These are phyloP conservation scores for Xylota sylvarum DNA, from an alignment of 2,888 invertebrate genomes.

Conservation along the genomic window DNA sequence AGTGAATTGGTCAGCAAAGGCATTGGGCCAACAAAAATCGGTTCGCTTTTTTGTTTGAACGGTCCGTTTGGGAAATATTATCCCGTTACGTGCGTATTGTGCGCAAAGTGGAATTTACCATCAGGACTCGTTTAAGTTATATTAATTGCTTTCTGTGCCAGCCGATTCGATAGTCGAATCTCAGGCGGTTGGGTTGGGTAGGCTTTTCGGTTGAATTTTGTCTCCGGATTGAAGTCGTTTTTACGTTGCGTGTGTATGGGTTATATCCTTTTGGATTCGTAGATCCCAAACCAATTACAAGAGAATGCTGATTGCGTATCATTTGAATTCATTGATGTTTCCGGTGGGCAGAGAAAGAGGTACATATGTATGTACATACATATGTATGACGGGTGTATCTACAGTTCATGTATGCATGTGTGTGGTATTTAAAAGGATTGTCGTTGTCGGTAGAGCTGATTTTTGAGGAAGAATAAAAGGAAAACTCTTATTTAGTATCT, in stretches of 20 bases:
- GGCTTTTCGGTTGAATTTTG: constrained; percentile 56
- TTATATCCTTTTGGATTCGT: constrained; percentile 65
- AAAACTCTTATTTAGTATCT: constrained; percentile 56
- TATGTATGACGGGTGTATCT: too few relatives aligned
- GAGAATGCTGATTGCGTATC: constrained; percentile 75
- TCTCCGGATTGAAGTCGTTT: constrained; percentile 24
- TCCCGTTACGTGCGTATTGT: constrained; percentile 75
- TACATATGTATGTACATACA: constrained; percentile 1
- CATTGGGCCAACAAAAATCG: constrained; percentile 37
- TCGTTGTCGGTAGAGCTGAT: constrained; percentile 30
- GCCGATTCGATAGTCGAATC: constrained; percentile 29
- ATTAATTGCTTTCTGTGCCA: constrained; percentile 74
- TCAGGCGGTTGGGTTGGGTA: constrained; percentile 26
- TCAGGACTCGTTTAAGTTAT: constrained; percentile 77
- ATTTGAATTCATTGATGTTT: constrained; percentile 74
- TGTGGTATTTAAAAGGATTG: constrained; percentile 28
- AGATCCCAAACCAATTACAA: constrained; percentile 75
- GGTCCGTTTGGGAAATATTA: constrained; percentile 75
- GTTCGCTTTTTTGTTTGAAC: constrained; percentile 53
- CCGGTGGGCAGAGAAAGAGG: neutral
- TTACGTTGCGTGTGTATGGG: constrained; percentile 28
- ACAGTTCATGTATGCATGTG: neutral
- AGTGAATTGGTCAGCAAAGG: constrained; percentile 28
- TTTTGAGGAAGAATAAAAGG: constrained; percentile 13
- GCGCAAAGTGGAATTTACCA: constrained; percentile 74